Conservation (phyloP, 2,888 invertebrate genomes). For the Xestoiulus laeticollis region DNA sequence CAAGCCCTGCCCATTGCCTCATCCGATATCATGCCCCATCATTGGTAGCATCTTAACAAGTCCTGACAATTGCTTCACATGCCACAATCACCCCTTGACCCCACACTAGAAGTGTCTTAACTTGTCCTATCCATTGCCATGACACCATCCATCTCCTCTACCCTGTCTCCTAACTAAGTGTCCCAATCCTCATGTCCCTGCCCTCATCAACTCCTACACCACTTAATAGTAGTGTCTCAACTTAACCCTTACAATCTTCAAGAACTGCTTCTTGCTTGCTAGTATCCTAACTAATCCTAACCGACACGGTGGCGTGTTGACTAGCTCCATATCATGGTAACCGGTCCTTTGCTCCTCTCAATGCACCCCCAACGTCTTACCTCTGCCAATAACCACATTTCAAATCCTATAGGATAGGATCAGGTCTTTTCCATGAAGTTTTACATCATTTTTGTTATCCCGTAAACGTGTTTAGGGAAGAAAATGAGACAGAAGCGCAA, state of each 20-base stretch:
- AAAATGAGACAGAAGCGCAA: neutral
- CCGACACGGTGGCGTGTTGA: neutral
- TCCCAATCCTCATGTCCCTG: neutral
- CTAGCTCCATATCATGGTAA: neutral
- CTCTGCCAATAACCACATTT: neutral
- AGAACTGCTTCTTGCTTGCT: no score
- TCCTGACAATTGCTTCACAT: neutral
- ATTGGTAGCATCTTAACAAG: neutral
- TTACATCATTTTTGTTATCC: slow-evolving; percentile 2
- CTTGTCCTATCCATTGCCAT: neutral
- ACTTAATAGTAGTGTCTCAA: no score
- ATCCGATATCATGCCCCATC: neutral
- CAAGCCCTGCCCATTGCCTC: neutral
- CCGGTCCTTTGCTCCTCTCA: neutral
- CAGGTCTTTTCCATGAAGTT: neutral
- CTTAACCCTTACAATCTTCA: no score
- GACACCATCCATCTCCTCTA: neutral
- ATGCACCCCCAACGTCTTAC: neutral
- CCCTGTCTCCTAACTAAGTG: no score
- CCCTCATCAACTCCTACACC: neutral
- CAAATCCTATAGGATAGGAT: neutral
- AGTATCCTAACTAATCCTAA: no score
- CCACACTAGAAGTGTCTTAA: neutral
- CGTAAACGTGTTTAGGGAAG: neutral
- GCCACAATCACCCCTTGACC: neutral